phyloP scores from a whole-genome alignment of 2,888 invertebrate species.

The Atrina japonica region DNA sequence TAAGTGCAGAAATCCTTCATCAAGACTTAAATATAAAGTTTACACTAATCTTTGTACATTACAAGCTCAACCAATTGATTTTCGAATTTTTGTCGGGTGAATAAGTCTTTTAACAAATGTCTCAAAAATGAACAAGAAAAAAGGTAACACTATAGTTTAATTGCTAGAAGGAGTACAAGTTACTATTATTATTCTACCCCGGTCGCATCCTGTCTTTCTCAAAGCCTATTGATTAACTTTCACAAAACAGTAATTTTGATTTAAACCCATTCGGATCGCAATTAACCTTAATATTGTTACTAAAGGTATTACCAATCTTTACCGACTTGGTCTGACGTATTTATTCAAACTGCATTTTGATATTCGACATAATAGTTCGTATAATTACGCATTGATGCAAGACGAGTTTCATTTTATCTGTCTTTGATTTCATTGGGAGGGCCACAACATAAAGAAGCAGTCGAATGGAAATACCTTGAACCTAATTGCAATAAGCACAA shows the following conservation, averaged over 20 bases:
- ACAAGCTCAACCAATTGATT: conserved; percentile 2
- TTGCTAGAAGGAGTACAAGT: conserved; percentile 1
- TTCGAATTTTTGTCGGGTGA: conserved; percentile 12
- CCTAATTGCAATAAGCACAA: too few relatives aligned
- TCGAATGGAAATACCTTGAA: too few relatives aligned
- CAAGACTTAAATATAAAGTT: not conserved
- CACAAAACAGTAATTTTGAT: conserved; percentile 14
- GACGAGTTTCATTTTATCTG: too few relatives aligned
- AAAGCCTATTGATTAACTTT: conserved; percentile 30
- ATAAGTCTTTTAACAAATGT: conserved; percentile 9
- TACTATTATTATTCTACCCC: not conserved
- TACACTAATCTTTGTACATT: not conserved
- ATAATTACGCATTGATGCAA: too few relatives aligned
- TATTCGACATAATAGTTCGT: too few relatives aligned
- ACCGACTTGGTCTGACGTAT: too few relatives aligned
- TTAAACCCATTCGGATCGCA: too few relatives aligned
- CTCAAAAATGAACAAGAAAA: conserved; percentile 13
- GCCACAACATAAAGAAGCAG: too few relatives aligned
- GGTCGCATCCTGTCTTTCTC: conserved; percentile 16
- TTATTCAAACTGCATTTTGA: too few relatives aligned
- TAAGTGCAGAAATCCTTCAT: not conserved
- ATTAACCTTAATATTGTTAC: too few relatives aligned
- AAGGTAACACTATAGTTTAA: conserved; percentile 2
- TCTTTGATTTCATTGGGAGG: too few relatives aligned
- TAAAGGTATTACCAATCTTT: too few relatives aligned